Evolutionary conservation across 2,113 vertebrate genomes (phyloP), one percentile per base, ranked within the genome.

Genomic region (Limanda limanda): DNA sequence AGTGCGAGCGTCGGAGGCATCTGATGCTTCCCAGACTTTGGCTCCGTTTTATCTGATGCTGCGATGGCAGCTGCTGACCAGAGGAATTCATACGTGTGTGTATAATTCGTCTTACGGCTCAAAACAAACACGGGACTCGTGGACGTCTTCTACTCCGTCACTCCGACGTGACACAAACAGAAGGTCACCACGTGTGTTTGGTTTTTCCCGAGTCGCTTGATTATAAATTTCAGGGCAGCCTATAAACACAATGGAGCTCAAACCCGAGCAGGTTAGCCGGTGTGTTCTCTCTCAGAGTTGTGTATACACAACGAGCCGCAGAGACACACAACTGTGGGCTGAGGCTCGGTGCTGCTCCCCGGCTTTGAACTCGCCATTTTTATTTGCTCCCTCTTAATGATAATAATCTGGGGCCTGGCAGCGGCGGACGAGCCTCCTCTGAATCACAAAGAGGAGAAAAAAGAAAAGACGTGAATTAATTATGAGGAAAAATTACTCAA

Each of bases 401-500:
- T 88, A 72, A 86, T 88, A 71, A 85, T 87, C 81, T 78, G 5
- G 23, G 11, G 60, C 60, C 37, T 74, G 47, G 81, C 75, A 12
- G 69, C 65, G 7, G 79, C n/a, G 61, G 87, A 89, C 74, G 82
- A 86, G 82, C 78, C 83, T 80, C 81, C 58, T 62, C 83, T 87
- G 77, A 87, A 88, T 87, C 79, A 63, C 80, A 86, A 84, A 87
- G 56, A 56, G 56, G 24, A n/a, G 8, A 14, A 14, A 67, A 17
- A 78, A 65, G 70, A 51, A 80, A 80, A 55, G n/a, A 74, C 74
- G 88, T 94, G 74, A 94, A 94, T 93, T 87, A 93, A 84, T 93
- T 91, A 95, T 93, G 86, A 87, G 85, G 85, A 78, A 92, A 54
- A 92, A 93, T 92, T 86, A 93, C 90, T 94, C 85, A 94, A 93